A percentile compares a stretch with the other conserved stretches of the same genome.
phyloP scores from a whole-genome alignment of 1,140 invertebrate species.

The Centruroides vittatus region DNA sequence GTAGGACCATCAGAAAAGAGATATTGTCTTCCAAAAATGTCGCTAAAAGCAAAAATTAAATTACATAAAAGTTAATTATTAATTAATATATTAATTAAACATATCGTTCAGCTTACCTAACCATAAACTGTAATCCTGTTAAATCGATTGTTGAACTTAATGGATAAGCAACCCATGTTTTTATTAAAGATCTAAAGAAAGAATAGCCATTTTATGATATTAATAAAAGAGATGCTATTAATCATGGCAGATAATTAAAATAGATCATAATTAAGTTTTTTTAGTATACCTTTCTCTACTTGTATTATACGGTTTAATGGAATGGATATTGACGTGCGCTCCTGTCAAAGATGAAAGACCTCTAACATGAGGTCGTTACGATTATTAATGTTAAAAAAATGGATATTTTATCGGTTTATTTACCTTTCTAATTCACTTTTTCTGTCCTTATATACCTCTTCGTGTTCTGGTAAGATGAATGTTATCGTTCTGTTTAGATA shows the following conservation, averaged over 20 bases:
- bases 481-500: neutral
- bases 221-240: neutral
- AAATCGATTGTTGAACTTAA: constrained; percentile 11
- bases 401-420: neutral
- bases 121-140: constrained; percentile 4
- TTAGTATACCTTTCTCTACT: neutral
- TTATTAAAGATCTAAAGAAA: constrained; percentile 7
- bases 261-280: neutral
- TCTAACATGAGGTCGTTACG: constrained; percentile 1
- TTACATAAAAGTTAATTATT: neutral
- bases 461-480: too few relatives aligned
- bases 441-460: too few relatives aligned
- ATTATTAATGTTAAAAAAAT: neutral
- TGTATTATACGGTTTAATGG: constrained; percentile 6
- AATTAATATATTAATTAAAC: too few relatives aligned
- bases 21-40: neutral
- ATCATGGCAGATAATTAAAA: neutral
- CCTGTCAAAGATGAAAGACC: constrained; percentile 13
- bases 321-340: constrained; percentile 16
- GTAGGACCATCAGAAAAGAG: neutral
- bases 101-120: constrained; percentile 1
- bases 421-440: too few relatives aligned
- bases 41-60: neutral
- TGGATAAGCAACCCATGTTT: constrained; percentile 12
- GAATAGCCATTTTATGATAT: neutral